Conservation (phyloP, 2,113 vertebrate genomes). For the Plecturocebus donacophilus region DNA sequence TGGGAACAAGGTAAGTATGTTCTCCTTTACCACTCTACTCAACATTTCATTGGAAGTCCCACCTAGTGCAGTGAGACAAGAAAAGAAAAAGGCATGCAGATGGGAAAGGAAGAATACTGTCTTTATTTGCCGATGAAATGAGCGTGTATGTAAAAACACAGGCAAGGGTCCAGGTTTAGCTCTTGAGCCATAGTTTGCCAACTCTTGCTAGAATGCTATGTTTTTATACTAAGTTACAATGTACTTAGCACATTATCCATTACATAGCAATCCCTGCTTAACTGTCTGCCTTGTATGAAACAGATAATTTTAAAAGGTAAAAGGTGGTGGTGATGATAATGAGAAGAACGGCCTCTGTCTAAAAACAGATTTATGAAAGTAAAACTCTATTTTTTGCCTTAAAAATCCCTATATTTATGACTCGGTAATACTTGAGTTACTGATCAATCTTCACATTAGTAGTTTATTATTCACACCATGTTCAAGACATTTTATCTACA, state of each 20-base stretch:
- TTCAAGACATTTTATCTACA: not conserved
- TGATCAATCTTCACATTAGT: not conserved
- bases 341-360: not conserved
- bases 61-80: not conserved
- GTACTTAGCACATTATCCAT: not conserved
- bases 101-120: not conserved
- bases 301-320: constrained; percentile 42
- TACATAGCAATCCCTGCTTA: not conserved
- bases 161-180: not conserved
- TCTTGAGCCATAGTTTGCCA: not conserved
- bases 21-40: not conserved
- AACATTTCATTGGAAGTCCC: not conserved
- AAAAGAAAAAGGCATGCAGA: not conserved
- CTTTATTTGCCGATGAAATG: not conserved
- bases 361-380: not conserved
- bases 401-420: not conserved
- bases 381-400: not conserved
- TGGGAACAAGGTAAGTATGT: not conserved
- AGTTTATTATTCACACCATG: not conserved
- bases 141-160: not conserved
- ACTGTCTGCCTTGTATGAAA: not conserved
- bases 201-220: not conserved
- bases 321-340: not conserved
- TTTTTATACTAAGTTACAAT: constrained; percentile 20
- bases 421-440: not conserved